These are phyloP conservation scores for Phainopepla nitens DNA, from an alignment of 2,113 vertebrate species.

Conservation along the genomic window DNA sequence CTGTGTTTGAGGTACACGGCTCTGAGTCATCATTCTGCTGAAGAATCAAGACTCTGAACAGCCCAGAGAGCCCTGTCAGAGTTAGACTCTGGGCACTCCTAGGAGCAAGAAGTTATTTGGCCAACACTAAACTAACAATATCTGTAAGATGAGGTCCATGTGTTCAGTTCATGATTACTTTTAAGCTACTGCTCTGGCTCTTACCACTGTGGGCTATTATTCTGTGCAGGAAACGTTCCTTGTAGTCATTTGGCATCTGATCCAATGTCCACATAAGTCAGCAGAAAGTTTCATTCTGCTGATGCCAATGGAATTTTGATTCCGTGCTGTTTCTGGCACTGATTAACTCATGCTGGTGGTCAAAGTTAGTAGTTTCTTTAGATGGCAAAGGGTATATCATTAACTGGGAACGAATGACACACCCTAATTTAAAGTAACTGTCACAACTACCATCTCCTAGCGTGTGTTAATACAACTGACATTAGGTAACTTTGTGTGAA, in stretches of 20 bases:
- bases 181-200: not conserved
- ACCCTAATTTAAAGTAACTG: not conserved
- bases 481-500: not conserved
- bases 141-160: not conserved
- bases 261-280: not conserved
- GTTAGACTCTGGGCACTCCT: rapidly evolving
- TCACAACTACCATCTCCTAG: not conserved
- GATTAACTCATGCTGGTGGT: conserved; percentile 5
- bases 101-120: not conserved
- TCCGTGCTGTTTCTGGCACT: not conserved
- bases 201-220: not conserved
- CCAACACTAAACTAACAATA: not conserved
- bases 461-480: not conserved
- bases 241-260: not conserved
- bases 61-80: not conserved
- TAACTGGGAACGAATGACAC: not conserved
- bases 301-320: conserved; percentile 17
- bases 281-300: conserved; percentile 19
- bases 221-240: not conserved
- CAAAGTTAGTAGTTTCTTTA: not conserved
- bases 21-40: not conserved
- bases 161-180: not conserved
- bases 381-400: not conserved
- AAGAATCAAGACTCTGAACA: not conserved
- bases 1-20: not conserved